phyloP scores from a whole-genome alignment of 2,888 invertebrate genomes.

The Unio pictorum region DNA sequence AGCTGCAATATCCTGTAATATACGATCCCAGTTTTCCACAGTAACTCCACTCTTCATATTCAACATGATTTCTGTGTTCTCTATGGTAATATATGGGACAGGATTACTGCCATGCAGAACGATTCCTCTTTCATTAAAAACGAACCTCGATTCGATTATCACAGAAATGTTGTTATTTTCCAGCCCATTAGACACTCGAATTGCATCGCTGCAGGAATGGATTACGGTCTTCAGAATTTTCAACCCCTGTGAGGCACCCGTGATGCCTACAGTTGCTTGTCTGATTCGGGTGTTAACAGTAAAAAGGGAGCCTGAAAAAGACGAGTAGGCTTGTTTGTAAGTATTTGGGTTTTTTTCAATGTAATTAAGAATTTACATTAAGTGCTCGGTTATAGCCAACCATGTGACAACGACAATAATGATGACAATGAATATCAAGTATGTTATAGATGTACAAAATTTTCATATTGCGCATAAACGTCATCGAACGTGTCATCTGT shows the following conservation, averaged over 20 bases:
- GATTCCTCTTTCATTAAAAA: neutral
- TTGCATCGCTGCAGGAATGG: slow-evolving; percentile 1
- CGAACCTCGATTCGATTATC: no score
- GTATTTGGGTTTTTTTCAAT: no score
- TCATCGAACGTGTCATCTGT: no score
- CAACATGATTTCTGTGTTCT: neutral
- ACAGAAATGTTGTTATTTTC: neutral
- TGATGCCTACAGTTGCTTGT: slow-evolving; percentile 8
- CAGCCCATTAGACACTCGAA: neutral
- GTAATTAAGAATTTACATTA: no score
- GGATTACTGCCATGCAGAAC: neutral
- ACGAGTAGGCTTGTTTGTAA: neutral
- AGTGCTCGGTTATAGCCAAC: no score
- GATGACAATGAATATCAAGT: no score
- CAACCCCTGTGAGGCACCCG: slow-evolving; percentile 1
- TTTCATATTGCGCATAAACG: no score
- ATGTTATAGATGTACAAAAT: no score
- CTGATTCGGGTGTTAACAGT: neutral
- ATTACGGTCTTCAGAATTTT: neutral
- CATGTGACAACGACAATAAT: no score
- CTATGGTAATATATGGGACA: neutral
- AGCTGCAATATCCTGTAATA: neutral
- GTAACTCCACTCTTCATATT: neutral
- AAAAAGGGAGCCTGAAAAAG: slow-evolving; percentile 1
- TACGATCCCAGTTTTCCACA: slow-evolving; percentile 5